Conservation (phyloP, 2,888 invertebrate genomes). For the Galeruca laticollis region DNA sequence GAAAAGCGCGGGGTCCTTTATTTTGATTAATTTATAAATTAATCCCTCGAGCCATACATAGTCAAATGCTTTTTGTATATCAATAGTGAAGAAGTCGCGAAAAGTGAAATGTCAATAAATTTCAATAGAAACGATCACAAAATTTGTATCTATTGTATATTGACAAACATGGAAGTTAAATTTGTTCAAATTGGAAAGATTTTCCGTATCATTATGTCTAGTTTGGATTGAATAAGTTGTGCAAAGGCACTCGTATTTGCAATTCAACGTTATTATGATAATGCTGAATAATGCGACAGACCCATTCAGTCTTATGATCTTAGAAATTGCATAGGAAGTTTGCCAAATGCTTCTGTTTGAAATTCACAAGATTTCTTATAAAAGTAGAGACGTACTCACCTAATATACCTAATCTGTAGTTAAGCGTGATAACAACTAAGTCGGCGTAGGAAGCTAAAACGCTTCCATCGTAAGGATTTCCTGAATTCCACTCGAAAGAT, state of each 20-base stretch:
- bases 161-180: too few species aligned
- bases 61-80: too few species aligned
- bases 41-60: too few species aligned
- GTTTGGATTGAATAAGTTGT: too few species aligned
- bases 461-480: conserved; percentile 96
- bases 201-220: too few species aligned
- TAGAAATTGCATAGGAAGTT: not conserved
- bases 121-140: too few species aligned
- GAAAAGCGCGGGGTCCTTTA: too few species aligned
- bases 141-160: too few species aligned
- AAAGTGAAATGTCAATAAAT: too few species aligned
- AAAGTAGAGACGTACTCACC: conserved; percentile 68
- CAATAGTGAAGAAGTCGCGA: too few species aligned
- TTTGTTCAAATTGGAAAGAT: too few species aligned
- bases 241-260: not conserved
- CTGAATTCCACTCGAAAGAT: conserved; percentile 95
- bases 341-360: not conserved
- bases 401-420: conserved; percentile 93
- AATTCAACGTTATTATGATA: not conserved
- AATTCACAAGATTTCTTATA: not conserved
- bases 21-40: too few species aligned
- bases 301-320: not conserved
- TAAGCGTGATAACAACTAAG: conserved; percentile 94
- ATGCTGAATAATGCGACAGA: not conserved
- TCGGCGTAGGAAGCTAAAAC: conserved; percentile 92